Conservation (phyloP, 2,797 vertebrate species). For the Pipistrellus kuhlii region DNA sequence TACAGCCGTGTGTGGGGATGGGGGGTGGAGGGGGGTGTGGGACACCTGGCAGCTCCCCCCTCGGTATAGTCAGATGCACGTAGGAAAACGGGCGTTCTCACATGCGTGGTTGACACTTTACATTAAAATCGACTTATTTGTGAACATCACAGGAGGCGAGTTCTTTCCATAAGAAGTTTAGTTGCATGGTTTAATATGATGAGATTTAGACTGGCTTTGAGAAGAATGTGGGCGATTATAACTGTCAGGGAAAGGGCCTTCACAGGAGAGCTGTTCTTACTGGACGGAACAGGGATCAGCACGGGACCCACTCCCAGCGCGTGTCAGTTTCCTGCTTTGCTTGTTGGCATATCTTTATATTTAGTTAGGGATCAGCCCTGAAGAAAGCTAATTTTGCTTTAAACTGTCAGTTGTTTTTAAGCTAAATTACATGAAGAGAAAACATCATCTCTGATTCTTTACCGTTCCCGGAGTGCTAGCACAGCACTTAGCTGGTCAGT, state of each 20-base stretch:
- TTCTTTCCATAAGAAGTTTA: neutral
- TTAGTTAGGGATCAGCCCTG: fast-evolving
- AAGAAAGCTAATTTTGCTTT: neutral
- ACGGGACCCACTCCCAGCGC: fast-evolving
- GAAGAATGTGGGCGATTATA: fast-evolving
- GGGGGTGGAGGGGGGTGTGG: neutral
- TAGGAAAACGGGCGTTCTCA: fast-evolving
- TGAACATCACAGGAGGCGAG: neutral
- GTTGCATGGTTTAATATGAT: fast-evolving
- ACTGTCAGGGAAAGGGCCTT: neutral
- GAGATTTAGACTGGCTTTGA: neutral
- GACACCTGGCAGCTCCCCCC: neutral
- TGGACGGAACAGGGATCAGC: fast-evolving
- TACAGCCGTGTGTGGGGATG: conserved; percentile 71
- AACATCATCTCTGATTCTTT: fast-evolving
- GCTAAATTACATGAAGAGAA: neutral
- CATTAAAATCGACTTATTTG: neutral
- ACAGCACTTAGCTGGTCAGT: fast-evolving
- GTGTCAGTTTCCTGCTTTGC: neutral
- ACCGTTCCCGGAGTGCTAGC: fast-evolving
- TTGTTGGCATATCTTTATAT: neutral
- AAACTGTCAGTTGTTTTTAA: neutral
- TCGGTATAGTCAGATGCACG: fast-evolving
- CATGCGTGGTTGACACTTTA: neutral
- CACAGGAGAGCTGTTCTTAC: fast-evolving